phyloP scores from a whole-genome alignment of 2,113 vertebrate genomes.

The Oreocharis arfaki region DNA sequence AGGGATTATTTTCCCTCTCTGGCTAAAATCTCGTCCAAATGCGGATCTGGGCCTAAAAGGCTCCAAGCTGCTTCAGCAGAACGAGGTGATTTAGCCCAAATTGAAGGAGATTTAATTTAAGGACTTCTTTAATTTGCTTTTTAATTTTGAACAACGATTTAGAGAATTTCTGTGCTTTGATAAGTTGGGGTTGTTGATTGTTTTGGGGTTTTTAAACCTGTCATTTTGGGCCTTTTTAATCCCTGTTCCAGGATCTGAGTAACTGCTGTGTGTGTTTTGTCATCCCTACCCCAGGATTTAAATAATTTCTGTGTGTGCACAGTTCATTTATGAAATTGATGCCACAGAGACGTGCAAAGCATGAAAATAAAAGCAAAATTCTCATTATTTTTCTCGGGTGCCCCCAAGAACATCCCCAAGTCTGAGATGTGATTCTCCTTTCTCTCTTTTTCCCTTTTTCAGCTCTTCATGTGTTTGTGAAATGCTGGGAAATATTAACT shows the following conservation, averaged over 20 bases:
- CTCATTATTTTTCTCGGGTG: fast-evolving
- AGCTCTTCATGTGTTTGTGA: fast-evolving
- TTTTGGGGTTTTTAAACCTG: background rate
- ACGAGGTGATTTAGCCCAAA: background rate
- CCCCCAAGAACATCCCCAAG: background rate
- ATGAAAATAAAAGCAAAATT: background rate
- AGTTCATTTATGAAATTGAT: fast-evolving
- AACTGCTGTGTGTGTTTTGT: background rate
- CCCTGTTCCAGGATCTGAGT: fast-evolving
- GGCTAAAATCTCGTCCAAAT: background rate
- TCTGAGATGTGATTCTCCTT: fast-evolving
- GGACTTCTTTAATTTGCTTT: background rate
- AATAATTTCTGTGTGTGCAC: fast-evolving
- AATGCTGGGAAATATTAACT: background rate
- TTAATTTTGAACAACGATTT: background rate
- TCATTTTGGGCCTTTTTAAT: background rate
- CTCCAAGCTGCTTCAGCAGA: background rate
- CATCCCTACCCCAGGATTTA: fast-evolving
- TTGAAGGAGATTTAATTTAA: background rate
- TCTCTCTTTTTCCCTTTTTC: background rate
- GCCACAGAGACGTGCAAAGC: background rate
- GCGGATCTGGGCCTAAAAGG: background rate
- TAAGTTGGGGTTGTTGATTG: fast-evolving
- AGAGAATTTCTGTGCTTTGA: background rate
- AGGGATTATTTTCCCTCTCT: background rate